Evolutionary conservation across 1,140 invertebrate species (phyloP), one percentile per base, ranked within the genome.

Genomic region (Linepithema humile): DNA sequence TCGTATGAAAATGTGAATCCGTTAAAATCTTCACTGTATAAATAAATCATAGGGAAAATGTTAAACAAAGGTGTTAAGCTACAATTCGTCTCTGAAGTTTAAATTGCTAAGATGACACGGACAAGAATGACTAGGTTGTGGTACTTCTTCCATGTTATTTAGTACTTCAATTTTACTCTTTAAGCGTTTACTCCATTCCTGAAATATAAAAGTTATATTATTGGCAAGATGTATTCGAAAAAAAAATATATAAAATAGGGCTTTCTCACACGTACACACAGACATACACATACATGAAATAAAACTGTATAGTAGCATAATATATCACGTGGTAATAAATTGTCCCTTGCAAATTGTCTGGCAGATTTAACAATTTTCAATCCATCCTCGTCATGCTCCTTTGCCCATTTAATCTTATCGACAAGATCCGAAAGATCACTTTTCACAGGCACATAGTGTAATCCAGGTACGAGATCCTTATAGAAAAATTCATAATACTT

Each of bases 401-500:
- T 95, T 0, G 98, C 98, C 98, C 98, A 99, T 48, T 95, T 91
- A 40, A 99, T 95, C 93, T 96, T 96, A 45, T 98, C 96, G 7
- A 97, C 94, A 29, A 99, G 94, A 95, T 99, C 96, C 50, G 96
- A 96, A 23, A 99, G 95, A 94, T 99, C 96, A 50, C 94, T 93
- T 90, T 97, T 97, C 29, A 99, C 94, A 43, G 98, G 97, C 62
- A 99, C 94, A 94, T 97, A 99, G 95, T 99, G 98, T 89, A 96
- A 94, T 91, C 96, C 96, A 17, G 98, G 96, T 84, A 95, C 88
- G 17, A 99, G 91, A 86, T 97, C 94, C 62, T 95, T 94, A 92
- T 99, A 99, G 94, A 99, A 99, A 95, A 98, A 97, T 95, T 99
- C 99, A 93, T 98, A 98, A 94, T 98, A 99, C 26, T 96, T 95